Base-by-base conservation (phyloP, 2,113 vertebrate genomes). In the Dendropsophus ebraccatus region DNA sequence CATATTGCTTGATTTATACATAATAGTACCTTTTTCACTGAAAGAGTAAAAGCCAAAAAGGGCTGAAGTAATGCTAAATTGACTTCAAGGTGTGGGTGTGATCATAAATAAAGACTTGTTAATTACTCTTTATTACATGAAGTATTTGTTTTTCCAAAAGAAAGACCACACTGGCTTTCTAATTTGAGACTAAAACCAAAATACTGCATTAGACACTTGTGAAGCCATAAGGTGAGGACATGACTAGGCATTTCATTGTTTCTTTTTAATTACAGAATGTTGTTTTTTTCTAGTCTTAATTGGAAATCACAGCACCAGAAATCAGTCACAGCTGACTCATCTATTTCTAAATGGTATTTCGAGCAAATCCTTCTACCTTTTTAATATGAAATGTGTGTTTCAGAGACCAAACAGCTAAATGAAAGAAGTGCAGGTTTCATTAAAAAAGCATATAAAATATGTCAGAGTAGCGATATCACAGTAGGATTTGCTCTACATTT, bases 211-310 rank as follows among this genome's bases (percentile, higher is more conserved):
- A 91, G 70, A 47, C 0, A 83, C 50, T 72, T 83, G 69, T 60
- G 32, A 28, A 83, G 69, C 82, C 82, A 83, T 58, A 83, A 83
- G 82, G 82, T 83, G 69, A 83, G 50, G 52, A 67, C 47, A 85
- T 79, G 74, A 85, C 62, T 85, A 85, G 69, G 75, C 50, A 19
- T 76, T 84, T 84, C 73, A 84, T 84, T 84, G 83, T 84, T 84
- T 77, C 83, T 84, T 84, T 84, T 84, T 84, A 84, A 84, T 84
- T 84, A 84, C 83, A 84, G 73, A 84, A 75, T 76, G 72, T 84
- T 79, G 82, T 79, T 78, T 78, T n/a, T 85, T 85, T 85, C 52
- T 70, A 56, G 54, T 37, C 62, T 79, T 79, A 85, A 85, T 78
- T 85, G 62, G 84, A 85, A 85, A 70, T 79, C 75, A 70, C 60